These are phyloP conservation scores for Sarcophaga rosellei DNA, from an alignment of 2,888 invertebrate species.

Conservation along the genomic window DNA sequence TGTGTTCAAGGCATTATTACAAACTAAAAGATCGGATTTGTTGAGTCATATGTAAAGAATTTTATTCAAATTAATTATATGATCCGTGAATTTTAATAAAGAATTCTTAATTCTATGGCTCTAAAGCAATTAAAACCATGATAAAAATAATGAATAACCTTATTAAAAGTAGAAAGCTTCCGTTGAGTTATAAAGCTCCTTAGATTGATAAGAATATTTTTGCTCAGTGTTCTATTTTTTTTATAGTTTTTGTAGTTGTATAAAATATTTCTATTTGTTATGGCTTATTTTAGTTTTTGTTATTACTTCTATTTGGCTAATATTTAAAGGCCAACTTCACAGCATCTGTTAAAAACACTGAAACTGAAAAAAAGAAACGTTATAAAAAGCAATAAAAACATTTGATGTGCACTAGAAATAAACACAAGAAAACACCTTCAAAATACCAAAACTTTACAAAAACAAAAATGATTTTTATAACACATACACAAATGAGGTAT, in stretches of 20 bases:
- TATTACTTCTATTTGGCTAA: constrained; percentile 38
- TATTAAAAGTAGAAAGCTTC: too few species aligned
- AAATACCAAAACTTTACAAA: constrained; percentile 56
- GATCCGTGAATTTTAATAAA: too few species aligned
- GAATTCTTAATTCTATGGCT: too few species aligned
- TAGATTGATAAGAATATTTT: neutral
- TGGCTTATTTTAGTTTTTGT: constrained; percentile 28
- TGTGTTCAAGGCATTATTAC: too few species aligned
- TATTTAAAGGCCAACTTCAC: constrained; percentile 68
- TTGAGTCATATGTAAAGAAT: too few species aligned
- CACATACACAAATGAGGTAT: too few species aligned
- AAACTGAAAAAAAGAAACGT: neutral
- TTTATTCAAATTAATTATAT: too few species aligned
- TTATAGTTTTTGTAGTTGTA: neutral
- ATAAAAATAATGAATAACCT: too few species aligned
- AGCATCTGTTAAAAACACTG: constrained; percentile 53
- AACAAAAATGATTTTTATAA: neutral
- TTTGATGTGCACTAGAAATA: constrained; percentile 65
- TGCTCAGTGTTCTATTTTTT: neutral
- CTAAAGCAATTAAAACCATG: too few species aligned
- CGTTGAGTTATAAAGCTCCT: neutral
- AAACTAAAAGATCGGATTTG: too few species aligned
- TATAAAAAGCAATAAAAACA: constrained; percentile 59
- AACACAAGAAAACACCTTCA: constrained; percentile 68
- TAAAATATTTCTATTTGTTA: constrained; percentile 19